Evolutionary conservation across 2,888 invertebrate species (phyloP).

Genomic region (Meliscaeva auricollis): DNA sequence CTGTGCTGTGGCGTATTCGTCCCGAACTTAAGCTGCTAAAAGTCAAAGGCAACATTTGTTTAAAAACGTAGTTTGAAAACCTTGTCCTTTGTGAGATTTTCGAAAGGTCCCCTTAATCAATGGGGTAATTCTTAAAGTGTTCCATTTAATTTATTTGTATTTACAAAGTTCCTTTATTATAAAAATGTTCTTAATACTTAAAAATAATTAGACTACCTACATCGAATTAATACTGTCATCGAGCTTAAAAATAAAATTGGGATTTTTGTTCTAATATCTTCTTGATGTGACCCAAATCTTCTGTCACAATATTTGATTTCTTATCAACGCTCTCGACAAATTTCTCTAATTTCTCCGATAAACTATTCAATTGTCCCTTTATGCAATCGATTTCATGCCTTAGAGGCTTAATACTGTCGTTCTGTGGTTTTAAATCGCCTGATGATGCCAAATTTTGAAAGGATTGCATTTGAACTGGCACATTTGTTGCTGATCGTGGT

Average conservation of each 20-base stretch:
- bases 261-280: slow-evolving; percentile 79
- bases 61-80: too few relatives aligned
- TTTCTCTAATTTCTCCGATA: slow-evolving; percentile 80
- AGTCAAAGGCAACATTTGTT: too few relatives aligned
- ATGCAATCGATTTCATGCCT: slow-evolving; percentile 79
- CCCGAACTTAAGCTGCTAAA: too few relatives aligned
- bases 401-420: slow-evolving; percentile 79
- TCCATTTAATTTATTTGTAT: not conserved
- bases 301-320: slow-evolving; percentile 80
- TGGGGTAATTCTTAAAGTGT: too few relatives aligned
- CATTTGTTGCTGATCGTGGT: slow-evolving; percentile 82
- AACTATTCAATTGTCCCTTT: slow-evolving; percentile 79
- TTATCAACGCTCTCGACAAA: slow-evolving; percentile 80
- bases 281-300: slow-evolving; percentile 81
- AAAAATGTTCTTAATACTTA: not conserved
- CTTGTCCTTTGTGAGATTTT: too few relatives aligned
- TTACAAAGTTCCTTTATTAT: not conserved
- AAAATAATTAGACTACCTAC: not conserved
- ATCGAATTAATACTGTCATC: slow-evolving; percentile 1
- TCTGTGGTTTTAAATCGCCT: slow-evolving; percentile 78
- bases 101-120: too few relatives aligned
- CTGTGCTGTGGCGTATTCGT: too few relatives aligned
- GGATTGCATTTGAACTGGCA: slow-evolving; percentile 79
- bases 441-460: slow-evolving; percentile 77
- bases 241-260: slow-evolving; percentile 59